These are phyloP conservation scores for Blennius ocellaris DNA, from an alignment of 2,113 vertebrate genomes.

Conservation along the genomic window DNA sequence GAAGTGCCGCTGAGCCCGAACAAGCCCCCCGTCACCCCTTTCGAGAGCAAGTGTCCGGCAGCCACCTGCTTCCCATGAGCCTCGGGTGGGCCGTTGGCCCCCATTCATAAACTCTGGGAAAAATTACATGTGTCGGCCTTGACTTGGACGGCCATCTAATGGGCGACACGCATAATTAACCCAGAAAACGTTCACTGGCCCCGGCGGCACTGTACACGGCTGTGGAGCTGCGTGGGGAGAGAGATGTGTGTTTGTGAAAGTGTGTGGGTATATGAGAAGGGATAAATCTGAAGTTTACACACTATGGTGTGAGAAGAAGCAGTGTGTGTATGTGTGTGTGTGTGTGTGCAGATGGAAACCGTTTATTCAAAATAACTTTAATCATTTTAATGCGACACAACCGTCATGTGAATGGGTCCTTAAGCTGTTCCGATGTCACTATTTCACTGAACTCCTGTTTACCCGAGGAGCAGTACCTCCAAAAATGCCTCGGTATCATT, in stretches of 20 bases:
- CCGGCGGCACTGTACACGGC: conserved; percentile 26
- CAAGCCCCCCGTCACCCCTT: conserved; percentile 50
- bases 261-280: neutral
- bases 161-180: conserved; percentile 68
- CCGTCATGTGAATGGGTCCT: too few relatives aligned
- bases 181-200: conserved; percentile 58
- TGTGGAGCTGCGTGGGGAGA: conserved; percentile 13
- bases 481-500: too few relatives aligned
- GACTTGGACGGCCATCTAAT: conserved; percentile 61
- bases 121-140: conserved; percentile 68
- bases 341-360: too few relatives aligned
- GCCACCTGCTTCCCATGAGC: conserved; percentile 71
- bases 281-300: too few relatives aligned
- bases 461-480: too few relatives aligned
- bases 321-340: too few relatives aligned
- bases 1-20: conserved; percentile 20
- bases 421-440: too few relatives aligned
- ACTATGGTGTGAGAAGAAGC: too few relatives aligned
- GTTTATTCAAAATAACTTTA: too few relatives aligned
- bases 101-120: conserved; percentile 62
- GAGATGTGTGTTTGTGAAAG: neutral
- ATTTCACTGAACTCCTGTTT: too few relatives aligned
- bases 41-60: conserved; percentile 35
- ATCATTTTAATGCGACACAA: too few relatives aligned
- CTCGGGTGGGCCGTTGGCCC: conserved; percentile 64